Percentiles rank a stretch among this genome's conserved stretches.
These are phyloP conservation scores for Cistogaster globosa DNA, from an alignment of 2,888 invertebrate genomes.

Conservation along the genomic window DNA sequence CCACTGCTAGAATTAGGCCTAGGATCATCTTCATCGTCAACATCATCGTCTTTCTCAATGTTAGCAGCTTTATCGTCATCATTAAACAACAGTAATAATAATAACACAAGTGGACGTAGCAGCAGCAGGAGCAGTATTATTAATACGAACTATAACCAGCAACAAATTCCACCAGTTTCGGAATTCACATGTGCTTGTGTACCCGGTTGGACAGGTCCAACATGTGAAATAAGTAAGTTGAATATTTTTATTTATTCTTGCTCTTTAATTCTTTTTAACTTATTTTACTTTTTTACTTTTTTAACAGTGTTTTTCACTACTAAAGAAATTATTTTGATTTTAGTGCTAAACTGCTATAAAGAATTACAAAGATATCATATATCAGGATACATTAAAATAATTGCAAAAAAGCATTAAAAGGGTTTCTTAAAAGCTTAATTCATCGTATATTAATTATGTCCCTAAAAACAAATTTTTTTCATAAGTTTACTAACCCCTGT, in stretches of 20 bases:
- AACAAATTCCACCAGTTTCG: constrained; percentile 79
- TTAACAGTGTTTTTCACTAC: constrained; percentile 36
- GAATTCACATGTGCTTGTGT: constrained; percentile 91
- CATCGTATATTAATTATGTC: no score
- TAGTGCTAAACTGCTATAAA: no score
- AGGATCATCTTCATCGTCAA: constrained; percentile 72
- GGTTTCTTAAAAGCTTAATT: no score
- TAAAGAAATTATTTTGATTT: no score
- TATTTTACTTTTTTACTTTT: constrained; percentile 45
- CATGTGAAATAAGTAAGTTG: constrained; percentile 89
- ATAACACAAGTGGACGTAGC: constrained; percentile 44
- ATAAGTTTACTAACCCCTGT: no score
- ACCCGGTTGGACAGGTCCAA: constrained; percentile 92
- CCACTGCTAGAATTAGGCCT: constrained; percentile 77
- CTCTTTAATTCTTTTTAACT: constrained; percentile 35
- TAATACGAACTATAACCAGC: constrained; percentile 71
- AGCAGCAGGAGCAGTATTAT: constrained; percentile 55
- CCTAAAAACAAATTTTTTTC: no score
- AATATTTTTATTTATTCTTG: constrained; percentile 49
- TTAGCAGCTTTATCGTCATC: constrained; percentile 62
- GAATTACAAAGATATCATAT: no score
- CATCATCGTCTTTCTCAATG: constrained; percentile 42
- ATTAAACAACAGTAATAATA: constrained; percentile 56
- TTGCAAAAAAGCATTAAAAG: no score
- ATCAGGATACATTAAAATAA: no score